Conservation (phyloP, 2,797 vertebrate genomes). For the Sylvia borin region DNA sequence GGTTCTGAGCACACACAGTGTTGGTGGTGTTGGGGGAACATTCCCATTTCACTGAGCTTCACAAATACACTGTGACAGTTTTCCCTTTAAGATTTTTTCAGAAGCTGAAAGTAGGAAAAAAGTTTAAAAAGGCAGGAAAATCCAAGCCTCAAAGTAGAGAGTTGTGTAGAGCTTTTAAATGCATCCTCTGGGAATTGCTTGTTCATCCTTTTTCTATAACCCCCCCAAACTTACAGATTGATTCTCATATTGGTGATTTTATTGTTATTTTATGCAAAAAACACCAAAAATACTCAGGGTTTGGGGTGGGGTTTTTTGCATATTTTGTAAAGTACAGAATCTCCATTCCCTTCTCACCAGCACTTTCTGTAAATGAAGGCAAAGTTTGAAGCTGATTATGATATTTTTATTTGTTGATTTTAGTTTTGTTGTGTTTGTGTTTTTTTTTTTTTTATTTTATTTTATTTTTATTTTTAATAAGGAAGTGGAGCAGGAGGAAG, state of each 20-base stretch:
- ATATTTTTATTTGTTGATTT: neutral
- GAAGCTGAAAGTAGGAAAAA: neutral
- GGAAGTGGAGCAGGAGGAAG: fast-evolving
- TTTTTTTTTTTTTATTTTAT: too few relatives aligned
- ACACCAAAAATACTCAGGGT: neutral
- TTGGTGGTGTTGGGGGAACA: neutral
- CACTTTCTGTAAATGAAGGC: neutral
- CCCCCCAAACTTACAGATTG: neutral
- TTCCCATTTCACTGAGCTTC: neutral
- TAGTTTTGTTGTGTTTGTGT: too few relatives aligned
- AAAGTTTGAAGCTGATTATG: neutral
- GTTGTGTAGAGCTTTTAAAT: neutral
- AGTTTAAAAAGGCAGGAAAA: neutral
- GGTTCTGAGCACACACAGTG: neutral
- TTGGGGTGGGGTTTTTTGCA: neutral
- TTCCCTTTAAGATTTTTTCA: neutral
- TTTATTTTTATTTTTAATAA: neutral
- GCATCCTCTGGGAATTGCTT: neutral
- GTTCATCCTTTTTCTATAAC: neutral
- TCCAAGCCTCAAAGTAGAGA: neutral
- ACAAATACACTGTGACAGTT: neutral
- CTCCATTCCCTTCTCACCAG: neutral
- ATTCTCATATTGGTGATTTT: neutral
- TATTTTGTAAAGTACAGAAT: neutral
- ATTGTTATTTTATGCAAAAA: neutral